Evolutionary conservation across 2,113 vertebrate genomes (phyloP), one percentile per base, ranked within the genome.

Genomic region (Antechinus flavipes): DNA sequence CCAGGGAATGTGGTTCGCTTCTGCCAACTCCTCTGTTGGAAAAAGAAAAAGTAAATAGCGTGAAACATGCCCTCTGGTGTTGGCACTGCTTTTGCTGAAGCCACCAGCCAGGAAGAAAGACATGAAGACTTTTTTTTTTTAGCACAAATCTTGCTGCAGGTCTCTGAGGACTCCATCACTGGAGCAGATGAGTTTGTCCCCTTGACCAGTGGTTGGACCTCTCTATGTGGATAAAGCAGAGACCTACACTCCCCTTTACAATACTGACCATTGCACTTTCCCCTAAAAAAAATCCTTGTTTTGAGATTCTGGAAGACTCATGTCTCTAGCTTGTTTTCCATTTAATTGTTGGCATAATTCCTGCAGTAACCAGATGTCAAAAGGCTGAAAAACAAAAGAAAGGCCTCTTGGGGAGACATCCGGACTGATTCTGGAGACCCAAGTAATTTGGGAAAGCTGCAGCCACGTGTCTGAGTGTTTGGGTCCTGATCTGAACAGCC

Each of bases 21-120:
- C 97, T 97, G 98, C 98, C 97, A 98, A 54, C 68, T 97, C 84
- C 76, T 94, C 46, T 16, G 49, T 95, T 25, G 53, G 95, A 97
- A 94, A 92, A 84, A 96, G 93, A 96, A 98, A 98, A 96, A 94
- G 54, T 94, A 94, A 94, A 91, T 4, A 92, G 96, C 91, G 49
- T 30, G 92, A 96, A 96, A 92, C 96, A 89, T 9, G 92, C 94
- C 93, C 54, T 93, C 91, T 0, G 0, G 93, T 56, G 58, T 91
- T 97, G 97, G 94, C 95, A 91, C 93, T 0, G 90, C 0, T 8
- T 54, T 30, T 0, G 55, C 35, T 8, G 23, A 90, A 90, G 92
- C 11, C 56, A 94, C 42, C 91, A 3, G 91, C 94, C 58, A 96
- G 94, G 42, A 94, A 90, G 47, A 91, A 47, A 52, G 90, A 91